Evolutionary conservation across 2,113 vertebrate species (phyloP).

Genomic region (Vimba vimba): DNA sequence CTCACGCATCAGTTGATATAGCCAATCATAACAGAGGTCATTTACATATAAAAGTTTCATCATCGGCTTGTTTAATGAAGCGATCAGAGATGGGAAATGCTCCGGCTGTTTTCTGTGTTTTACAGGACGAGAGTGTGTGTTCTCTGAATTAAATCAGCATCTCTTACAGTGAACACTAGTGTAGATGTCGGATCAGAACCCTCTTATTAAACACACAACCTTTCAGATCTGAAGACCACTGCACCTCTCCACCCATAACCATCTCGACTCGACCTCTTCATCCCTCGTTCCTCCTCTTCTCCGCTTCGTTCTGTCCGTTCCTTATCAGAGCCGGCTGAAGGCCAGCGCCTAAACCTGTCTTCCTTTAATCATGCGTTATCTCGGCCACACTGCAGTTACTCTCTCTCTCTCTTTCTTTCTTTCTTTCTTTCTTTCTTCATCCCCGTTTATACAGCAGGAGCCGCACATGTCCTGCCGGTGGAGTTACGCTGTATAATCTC

Average conservation of each 20-base stretch:
- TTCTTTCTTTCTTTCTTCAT: background rate
- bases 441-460: background rate
- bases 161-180: background rate
- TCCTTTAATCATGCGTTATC: conserved; percentile 22
- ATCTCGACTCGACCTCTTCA: background rate
- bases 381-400: conserved; percentile 9
- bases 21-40: background rate
- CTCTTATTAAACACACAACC: background rate
- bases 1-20: too few species aligned
- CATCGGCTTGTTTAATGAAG: too few species aligned
- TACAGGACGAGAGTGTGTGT: background rate
- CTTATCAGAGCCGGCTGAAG: conserved; percentile 13
- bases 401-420: too few species aligned
- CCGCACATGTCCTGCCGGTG: conserved; percentile 15
- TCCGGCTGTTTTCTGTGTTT: background rate
- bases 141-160: too few species aligned
- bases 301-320: background rate
- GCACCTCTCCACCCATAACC: conserved; percentile 13
- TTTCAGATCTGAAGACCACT: conserved; percentile 18
- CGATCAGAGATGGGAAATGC: background rate
- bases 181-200: background rate
- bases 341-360: background rate
- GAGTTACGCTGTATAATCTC: background rate
- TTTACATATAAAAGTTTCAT: too few species aligned
- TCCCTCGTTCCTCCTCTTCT: background rate